Evolutionary conservation across 2,113 vertebrate genomes (phyloP).

Genomic region (Prinia subflava): DNA sequence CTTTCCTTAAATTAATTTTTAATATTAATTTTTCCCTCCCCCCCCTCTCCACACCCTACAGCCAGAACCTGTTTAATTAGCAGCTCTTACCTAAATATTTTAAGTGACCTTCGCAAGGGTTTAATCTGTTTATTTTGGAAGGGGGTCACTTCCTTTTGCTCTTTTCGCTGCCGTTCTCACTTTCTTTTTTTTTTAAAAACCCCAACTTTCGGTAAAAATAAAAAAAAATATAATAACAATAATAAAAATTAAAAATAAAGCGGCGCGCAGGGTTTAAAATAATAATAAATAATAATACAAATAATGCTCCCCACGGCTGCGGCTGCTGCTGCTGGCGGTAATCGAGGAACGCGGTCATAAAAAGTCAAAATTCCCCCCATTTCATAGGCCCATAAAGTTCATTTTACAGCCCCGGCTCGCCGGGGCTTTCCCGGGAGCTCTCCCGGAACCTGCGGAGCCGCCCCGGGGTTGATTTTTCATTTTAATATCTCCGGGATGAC

Average conservation of each 20-base stretch:
- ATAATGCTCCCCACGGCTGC: not conserved
- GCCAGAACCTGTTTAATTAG: constrained; percentile 38
- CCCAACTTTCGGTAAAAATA: not conserved
- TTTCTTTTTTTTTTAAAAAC: no score
- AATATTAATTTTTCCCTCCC: not conserved
- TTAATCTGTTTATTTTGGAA: constrained; percentile 55
- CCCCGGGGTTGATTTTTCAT: not conserved
- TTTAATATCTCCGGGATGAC: constrained; percentile 12
- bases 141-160: constrained; percentile 40
- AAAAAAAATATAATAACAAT: not conserved
- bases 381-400: constrained; percentile 82
- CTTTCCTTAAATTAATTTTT: no score
- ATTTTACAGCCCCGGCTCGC: constrained; percentile 63
- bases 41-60: not conserved
- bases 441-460: not conserved
- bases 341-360: constrained; percentile 78
- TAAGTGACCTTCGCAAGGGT: constrained; percentile 34
- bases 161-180: not conserved
- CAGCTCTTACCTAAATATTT: constrained; percentile 42
- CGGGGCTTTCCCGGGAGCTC: constrained; percentile 14
- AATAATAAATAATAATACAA: not conserved
- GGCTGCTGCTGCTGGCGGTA: constrained; percentile 55
- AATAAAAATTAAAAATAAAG: not conserved
- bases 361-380: constrained; percentile 80
- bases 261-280: not conserved